Evolutionary conservation across 2,797 vertebrate genomes (phyloP), one percentile per base, ranked within the genome.

Genomic region (Orestias chungarensis): DNA sequence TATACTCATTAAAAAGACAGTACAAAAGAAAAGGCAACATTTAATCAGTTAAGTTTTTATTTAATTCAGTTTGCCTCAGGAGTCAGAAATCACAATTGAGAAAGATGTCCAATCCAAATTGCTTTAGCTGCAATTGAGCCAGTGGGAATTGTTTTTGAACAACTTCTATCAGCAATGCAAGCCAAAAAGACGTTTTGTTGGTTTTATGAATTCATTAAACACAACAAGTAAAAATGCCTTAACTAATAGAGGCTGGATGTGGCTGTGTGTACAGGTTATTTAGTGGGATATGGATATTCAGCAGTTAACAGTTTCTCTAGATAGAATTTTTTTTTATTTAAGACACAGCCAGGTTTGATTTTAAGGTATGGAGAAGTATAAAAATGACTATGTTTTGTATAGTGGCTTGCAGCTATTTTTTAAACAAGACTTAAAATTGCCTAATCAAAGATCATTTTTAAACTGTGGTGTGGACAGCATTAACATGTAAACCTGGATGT

Each of bases 391-490:
- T n/a, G n/a, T n/a, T n/a, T n/a, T n/a, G n/a, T n/a, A n/a, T n/a
- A n/a, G n/a, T n/a, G n/a, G n/a, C n/a, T n/a, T n/a, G n/a, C n/a
- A n/a, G n/a, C n/a, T n/a, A n/a, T n/a, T n/a, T n/a, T n/a, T n/a
- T n/a, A n/a, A n/a, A n/a, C n/a, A n/a, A n/a, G n/a, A n/a, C n/a
- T n/a, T n/a, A n/a, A n/a, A n/a, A n/a, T n/a, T n/a, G n/a, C n/a
- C n/a, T n/a, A n/a, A n/a, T n/a, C n/a, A n/a, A 61, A 64, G 23
- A 43, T 8, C 14, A 43, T 43, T 42, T 74, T 44, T 52, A 47
- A 27, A 43, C 47, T 2, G 8, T 27, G 29, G 44, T 54, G 17
- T 57, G 25, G 29, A 12, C 68, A 70, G 64, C 14, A 57, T 49
- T 38, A 71, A 67, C 68, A 64, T 29, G 57, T 14, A 10, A 46